Evolutionary conservation across 1,140 invertebrate genomes (phyloP).

Genomic region (Meloidogyne exigua): DNA sequence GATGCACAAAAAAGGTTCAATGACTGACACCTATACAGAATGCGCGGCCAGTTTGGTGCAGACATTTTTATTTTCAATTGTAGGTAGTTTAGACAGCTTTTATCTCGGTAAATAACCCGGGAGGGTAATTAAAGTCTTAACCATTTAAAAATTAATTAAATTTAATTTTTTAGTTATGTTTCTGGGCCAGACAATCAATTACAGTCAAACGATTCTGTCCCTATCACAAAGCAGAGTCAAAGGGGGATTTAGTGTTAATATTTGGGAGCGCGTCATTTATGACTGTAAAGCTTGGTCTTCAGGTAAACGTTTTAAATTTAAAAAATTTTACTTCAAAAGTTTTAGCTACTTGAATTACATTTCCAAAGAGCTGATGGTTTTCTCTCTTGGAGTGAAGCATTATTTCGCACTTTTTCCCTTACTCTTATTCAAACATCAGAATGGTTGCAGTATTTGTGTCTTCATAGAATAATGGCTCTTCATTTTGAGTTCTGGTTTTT

Average conservation of each 20-base stretch:
- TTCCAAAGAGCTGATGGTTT: conserved; percentile 45
- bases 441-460: conserved; percentile 59
- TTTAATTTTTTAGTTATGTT: conserved; percentile 27
- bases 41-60: conserved; percentile 43
- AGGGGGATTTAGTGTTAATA: conserved; percentile 59
- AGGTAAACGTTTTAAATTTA: conserved; percentile 4
- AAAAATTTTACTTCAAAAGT: neutral
- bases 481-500: conserved; percentile 29
- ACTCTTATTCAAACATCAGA: conserved; percentile 45
- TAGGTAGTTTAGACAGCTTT: conserved; percentile 34
- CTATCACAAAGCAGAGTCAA: conserved; percentile 62
- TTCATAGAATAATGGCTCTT: conserved; percentile 58
- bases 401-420: conserved; percentile 19
- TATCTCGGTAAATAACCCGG: no score
- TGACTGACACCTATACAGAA: conserved; percentile 48
- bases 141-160: no score
- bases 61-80: conserved; percentile 48
- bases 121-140: neutral
- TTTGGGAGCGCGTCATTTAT: conserved; percentile 57
- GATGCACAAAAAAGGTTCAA: conserved; percentile 47
- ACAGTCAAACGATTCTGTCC: conserved; percentile 56
- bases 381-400: conserved; percentile 23
- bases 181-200: conserved; percentile 26
- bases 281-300: conserved; percentile 46
- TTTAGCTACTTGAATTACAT: conserved; percentile 43